Evolutionary conservation across 2,888 invertebrate species (phyloP), one percentile per base, ranked within the genome.

Genomic region (Molorchus minor): DNA sequence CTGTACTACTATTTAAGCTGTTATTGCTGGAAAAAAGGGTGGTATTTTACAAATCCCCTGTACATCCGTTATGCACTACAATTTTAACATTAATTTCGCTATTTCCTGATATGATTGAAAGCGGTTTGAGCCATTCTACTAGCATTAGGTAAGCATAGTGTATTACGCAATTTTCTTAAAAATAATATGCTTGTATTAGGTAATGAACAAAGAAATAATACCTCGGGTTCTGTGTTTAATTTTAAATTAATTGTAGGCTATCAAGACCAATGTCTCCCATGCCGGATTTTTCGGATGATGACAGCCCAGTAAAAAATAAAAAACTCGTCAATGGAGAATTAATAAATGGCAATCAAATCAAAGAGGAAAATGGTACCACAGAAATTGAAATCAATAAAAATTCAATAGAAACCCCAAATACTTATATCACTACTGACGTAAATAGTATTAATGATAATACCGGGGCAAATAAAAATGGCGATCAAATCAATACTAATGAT

Each of bases 31-130:
- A 98, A 76, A 89, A 91, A 70, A 87, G 92, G 78, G 91, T 98
- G 36, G 87, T 99, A 52, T 93, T 98, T 77, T 94, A 93, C 80
- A 93, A 95, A 54, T 91, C 96, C 15, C 97, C 98, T 1, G 98
- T 97, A 1, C 91, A 94, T 61, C 88, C 91, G 4, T 83, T 98
- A 67, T 96, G 97, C 70, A 88, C 91, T 4, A 87, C 92, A 3
- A 87, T 98, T 69, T 82, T 99, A 52, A 91, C 96, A 3, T 84
- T 98, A 46, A 84, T 96, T 0, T 98, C 98, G 1, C 80, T 99
- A 29, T 88, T 95, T 81, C 98, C 98, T 49, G 91, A 89, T 41
- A 89, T 96, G 83, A 85, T 96, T 67, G 94, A 96, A 77, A 86
- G 86, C 74, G 96, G 96, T 1, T 85, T 97, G 36, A 82, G 86